These are phyloP conservation scores for Stenoptilia bipunctidactyla DNA, from an alignment of 2,888 invertebrate species.

Conservation along the genomic window DNA sequence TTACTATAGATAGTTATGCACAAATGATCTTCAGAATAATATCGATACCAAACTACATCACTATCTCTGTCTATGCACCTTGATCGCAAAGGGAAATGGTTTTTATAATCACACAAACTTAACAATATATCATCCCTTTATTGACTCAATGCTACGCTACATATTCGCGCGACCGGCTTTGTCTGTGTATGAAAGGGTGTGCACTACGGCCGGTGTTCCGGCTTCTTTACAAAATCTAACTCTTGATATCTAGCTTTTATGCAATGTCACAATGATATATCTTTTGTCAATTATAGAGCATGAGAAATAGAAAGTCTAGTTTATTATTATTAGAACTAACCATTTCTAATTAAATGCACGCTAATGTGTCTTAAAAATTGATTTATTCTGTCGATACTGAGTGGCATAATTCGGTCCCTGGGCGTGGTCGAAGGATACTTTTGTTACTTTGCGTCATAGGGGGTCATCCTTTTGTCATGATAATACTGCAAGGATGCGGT, in stretches of 20 bases:
- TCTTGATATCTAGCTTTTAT: conserved; percentile 18
- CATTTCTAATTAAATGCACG: background rate
- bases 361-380: background rate
- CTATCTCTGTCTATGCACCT: conserved; percentile 54
- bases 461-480: conserved; percentile 48
- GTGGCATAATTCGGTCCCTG: conserved; percentile 1
- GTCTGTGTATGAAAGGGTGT: conserved; percentile 34
- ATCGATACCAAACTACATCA: conserved; percentile 18
- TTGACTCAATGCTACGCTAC: conserved; percentile 51
- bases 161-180: conserved; percentile 60
- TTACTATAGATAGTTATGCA: too few relatives aligned
- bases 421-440: conserved; percentile 35
- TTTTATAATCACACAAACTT: conserved; percentile 60
- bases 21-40: too few relatives aligned
- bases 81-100: conserved; percentile 61
- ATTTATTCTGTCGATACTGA: background rate
- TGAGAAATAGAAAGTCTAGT: background rate
- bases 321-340: background rate
- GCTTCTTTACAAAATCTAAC: background rate
- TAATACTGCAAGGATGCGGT: conserved; percentile 27
- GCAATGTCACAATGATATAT: conserved; percentile 24
- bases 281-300: conserved; percentile 1
- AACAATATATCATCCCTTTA: conserved; percentile 68
- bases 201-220: conserved; percentile 25
- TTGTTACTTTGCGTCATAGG: conserved; percentile 31